phyloP scores from a whole-genome alignment of 2,113 vertebrate genomes.

The Lasiurus borealis region DNA sequence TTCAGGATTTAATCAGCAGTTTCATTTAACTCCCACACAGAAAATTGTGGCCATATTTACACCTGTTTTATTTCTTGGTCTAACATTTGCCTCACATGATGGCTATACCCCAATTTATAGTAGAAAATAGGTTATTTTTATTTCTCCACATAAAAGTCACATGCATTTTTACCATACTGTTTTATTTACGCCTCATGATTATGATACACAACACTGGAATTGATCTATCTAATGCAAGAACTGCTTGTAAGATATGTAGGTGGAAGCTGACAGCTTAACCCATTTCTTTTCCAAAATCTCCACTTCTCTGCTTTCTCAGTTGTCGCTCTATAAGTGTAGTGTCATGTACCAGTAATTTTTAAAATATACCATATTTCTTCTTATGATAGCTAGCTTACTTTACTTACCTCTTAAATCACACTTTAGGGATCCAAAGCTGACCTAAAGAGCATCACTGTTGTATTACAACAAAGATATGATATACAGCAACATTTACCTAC shows the following conservation, averaged over 20 bases:
- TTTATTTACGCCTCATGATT: conserved; percentile 55
- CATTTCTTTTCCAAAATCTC: conserved; percentile 57
- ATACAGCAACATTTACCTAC: background rate
- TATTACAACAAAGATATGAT: conserved; percentile 22
- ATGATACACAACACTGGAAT: background rate
- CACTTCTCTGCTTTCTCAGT: conserved; percentile 20
- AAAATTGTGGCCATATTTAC: background rate
- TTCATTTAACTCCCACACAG: conserved; percentile 28
- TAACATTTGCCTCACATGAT: conserved; percentile 30
- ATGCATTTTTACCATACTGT: conserved; percentile 46
- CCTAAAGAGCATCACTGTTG: background rate
- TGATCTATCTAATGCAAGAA: conserved; percentile 22
- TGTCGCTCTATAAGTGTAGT: background rate
- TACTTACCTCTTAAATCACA: conserved; percentile 37
- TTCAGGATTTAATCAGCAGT: conserved; percentile 5
- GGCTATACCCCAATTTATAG: conserved; percentile 13
- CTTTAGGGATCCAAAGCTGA: background rate
- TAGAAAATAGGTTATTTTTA: conserved; percentile 68
- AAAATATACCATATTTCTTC: conserved; percentile 44
- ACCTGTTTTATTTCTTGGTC: background rate
- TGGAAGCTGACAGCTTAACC: conserved; percentile 54
- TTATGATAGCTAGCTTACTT: background rate
- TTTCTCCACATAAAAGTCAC: conserved; percentile 59
- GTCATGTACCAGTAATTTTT: conserved; percentile 36
- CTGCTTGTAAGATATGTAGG: conserved; percentile 19